Percentiles rank a stretch among this genome's conserved stretches.
These are phyloP conservation scores for Nixonia krombeini DNA, from an alignment of 1,140 invertebrate species.

Conservation along the genomic window DNA sequence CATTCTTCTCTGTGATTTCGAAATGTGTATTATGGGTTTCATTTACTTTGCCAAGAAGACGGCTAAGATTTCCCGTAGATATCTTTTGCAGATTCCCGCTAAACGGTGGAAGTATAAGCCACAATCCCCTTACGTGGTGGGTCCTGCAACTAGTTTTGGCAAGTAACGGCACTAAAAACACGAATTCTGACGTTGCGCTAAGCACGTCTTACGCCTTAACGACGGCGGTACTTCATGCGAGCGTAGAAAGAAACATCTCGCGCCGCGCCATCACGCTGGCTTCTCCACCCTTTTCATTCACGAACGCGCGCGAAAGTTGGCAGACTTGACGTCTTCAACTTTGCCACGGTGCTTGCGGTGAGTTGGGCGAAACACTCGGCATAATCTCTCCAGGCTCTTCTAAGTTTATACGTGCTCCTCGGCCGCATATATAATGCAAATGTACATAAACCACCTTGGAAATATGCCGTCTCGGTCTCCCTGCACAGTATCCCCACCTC, in stretches of 20 bases:
- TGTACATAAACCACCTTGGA: constrained; percentile 37
- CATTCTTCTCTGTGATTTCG: no score
- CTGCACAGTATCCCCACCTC: constrained; percentile 19
- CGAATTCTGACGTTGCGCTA: constrained; percentile 30
- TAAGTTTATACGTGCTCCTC: constrained; percentile 41
- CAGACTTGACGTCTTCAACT: constrained; percentile 42
- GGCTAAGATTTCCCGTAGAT: no score
- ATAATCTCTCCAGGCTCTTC: constrained; percentile 32
- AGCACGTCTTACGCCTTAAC: constrained; percentile 39
- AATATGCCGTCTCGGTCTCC: constrained; percentile 19
- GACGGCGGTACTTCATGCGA: constrained; percentile 30
- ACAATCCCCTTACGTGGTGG: constrained; percentile 17
- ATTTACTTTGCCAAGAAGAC: no score
- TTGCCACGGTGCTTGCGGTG: constrained; percentile 30
- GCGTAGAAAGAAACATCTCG: constrained; percentile 9
- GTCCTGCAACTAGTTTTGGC: constrained; percentile 26
- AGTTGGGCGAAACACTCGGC: constrained; percentile 38
- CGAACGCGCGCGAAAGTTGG: constrained; percentile 24
- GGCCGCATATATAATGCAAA: constrained; percentile 40
- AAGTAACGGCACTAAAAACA: constrained; percentile 35
- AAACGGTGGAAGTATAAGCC: not conserved
- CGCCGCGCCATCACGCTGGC: constrained; percentile 7
- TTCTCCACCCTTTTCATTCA: constrained; percentile 29
- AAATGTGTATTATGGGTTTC: no score
- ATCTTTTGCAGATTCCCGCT: not conserved